A percentile compares a stretch with the other conserved stretches of the same genome.
phyloP scores from a whole-genome alignment of 2,888 invertebrate species.

The Drosophila cracens region DNA sequence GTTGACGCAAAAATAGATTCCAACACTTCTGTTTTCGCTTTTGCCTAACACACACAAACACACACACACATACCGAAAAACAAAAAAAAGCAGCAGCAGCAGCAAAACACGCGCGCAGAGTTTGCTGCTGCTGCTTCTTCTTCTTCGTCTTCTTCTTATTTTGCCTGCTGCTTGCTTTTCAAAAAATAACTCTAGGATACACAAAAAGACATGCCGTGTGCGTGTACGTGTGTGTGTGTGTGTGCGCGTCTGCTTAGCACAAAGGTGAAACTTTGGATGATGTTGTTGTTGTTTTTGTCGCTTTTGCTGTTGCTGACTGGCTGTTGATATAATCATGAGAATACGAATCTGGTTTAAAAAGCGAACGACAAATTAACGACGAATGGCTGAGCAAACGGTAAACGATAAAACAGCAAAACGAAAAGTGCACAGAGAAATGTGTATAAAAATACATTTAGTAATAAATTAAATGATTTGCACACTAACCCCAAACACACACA shows the following conservation, averaged over 20 bases:
- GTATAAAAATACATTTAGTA: constrained; percentile 76
- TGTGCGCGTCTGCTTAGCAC: constrained; percentile 48
- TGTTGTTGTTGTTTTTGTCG: constrained; percentile 22
- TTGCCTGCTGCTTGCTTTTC: constrained; percentile 62
- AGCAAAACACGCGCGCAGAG: constrained; percentile 56
- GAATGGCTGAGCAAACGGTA: constrained; percentile 48
- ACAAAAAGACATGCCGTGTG: constrained; percentile 75
- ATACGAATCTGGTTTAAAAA: constrained; percentile 71
- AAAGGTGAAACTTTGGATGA: constrained; percentile 74
- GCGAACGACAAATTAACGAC: constrained; percentile 72
- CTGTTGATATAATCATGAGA: constrained; percentile 69
- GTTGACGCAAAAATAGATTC: constrained; percentile 73
- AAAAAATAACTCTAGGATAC: constrained; percentile 79
- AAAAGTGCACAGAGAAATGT: constrained; percentile 63
- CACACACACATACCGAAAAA: neutral
- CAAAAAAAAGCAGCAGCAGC: constrained; percentile 23
- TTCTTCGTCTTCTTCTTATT: constrained; percentile 38
- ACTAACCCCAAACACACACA: constrained; percentile 59
- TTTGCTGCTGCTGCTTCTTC: constrained; percentile 36
- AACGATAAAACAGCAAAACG: constrained; percentile 31
- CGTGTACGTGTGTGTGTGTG: constrained; percentile 28
- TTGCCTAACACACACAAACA: constrained; percentile 22
- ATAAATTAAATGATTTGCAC: constrained; percentile 81
- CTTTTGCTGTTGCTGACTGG: constrained; percentile 49
- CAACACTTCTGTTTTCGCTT: constrained; percentile 49